Evolutionary conservation across 2,888 invertebrate genomes (phyloP).

Genomic region (Aethes cnicana): DNA sequence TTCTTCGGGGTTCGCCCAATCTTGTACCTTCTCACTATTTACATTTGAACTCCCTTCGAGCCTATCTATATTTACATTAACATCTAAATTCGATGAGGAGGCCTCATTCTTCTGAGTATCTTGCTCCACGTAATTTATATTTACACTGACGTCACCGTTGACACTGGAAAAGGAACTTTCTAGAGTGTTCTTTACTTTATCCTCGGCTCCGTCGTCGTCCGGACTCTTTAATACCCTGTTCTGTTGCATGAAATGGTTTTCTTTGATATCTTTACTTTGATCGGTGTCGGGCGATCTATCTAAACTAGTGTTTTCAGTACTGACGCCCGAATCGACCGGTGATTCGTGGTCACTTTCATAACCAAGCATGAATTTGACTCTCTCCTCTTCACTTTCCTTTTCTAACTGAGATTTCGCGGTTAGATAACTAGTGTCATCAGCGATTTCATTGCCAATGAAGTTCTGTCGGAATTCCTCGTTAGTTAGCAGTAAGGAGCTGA

Average conservation of each 20-base stretch:
- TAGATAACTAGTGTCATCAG: slow-evolving; percentile 63
- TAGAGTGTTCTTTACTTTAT: slow-evolving; percentile 48
- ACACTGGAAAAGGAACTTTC: slow-evolving; percentile 66
- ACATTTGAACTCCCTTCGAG: slow-evolving; percentile 48
- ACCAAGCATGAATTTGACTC: slow-evolving; percentile 74
- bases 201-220: slow-evolving; percentile 46
- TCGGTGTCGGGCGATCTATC: slow-evolving; percentile 85
- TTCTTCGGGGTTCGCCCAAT: slow-evolving; percentile 50
- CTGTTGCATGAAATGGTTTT: slow-evolving; percentile 67
- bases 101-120: slow-evolving; percentile 68
- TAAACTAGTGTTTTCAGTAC: slow-evolving; percentile 88
- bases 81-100: slow-evolving; percentile 53
- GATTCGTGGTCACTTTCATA: slow-evolving; percentile 78
- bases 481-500: slow-evolving; percentile 81
- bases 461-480: slow-evolving; percentile 70
- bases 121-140: slow-evolving; percentile 66
- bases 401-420: slow-evolving; percentile 61
- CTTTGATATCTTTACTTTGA: slow-evolving; percentile 59
- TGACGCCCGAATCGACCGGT: slow-evolving; percentile 85
- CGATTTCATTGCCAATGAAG: slow-evolving; percentile 53
- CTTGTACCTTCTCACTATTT: slow-evolving; percentile 48
- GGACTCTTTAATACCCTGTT: slow-evolving; percentile 70
- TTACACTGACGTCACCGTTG: slow-evolving; percentile 53
- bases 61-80: slow-evolving; percentile 51
- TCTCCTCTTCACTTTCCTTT: slow-evolving; percentile 52